Evolutionary conservation across 2,797 vertebrate genomes (phyloP).

Genomic region (Aplochiton taeniatus): DNA sequence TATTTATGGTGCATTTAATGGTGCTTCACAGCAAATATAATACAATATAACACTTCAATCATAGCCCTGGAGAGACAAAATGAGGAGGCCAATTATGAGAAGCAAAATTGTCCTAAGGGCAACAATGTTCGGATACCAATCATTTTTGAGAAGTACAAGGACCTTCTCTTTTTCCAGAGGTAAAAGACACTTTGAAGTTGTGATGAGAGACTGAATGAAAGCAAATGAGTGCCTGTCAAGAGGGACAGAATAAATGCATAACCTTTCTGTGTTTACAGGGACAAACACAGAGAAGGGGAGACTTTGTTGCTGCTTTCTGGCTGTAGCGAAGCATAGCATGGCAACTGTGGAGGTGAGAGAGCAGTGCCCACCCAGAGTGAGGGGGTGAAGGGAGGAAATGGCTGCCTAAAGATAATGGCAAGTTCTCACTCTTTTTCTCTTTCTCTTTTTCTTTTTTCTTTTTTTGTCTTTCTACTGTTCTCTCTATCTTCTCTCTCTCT

Average conservation of each 20-base stretch:
- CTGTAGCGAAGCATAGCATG: too few species aligned
- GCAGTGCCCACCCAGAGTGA: conserved; percentile 7
- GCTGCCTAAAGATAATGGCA: conserved; percentile 2
- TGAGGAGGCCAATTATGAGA: conserved; percentile 66
- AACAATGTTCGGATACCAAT: conserved; percentile 72
- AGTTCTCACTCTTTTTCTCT: too few species aligned
- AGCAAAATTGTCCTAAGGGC: conserved; percentile 63
- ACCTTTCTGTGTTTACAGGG: conserved; percentile 42
- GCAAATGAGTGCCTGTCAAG: conserved; percentile 73
- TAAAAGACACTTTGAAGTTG: conserved; percentile 72
- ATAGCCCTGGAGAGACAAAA: conserved; percentile 62
- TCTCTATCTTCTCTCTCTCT: too few species aligned
- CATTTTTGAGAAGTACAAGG: conserved; percentile 61
- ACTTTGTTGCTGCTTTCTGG: conserved; percentile 7
- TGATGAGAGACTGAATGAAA: conserved; percentile 73
- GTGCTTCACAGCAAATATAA: conserved; percentile 66
- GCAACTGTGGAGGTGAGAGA: background rate
- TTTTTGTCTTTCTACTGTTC: too few species aligned
- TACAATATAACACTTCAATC: conserved; percentile 61
- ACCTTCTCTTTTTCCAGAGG: conserved; percentile 56
- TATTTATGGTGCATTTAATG: conserved; percentile 57
- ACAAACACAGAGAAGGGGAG: conserved; percentile 38
- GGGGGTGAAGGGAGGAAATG: background rate
- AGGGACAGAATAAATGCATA: conserved; percentile 63
- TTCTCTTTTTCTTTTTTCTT: too few species aligned